Evolutionary conservation across 2,888 invertebrate species (phyloP).

Genomic region (Ichneumoninae sp.): DNA sequence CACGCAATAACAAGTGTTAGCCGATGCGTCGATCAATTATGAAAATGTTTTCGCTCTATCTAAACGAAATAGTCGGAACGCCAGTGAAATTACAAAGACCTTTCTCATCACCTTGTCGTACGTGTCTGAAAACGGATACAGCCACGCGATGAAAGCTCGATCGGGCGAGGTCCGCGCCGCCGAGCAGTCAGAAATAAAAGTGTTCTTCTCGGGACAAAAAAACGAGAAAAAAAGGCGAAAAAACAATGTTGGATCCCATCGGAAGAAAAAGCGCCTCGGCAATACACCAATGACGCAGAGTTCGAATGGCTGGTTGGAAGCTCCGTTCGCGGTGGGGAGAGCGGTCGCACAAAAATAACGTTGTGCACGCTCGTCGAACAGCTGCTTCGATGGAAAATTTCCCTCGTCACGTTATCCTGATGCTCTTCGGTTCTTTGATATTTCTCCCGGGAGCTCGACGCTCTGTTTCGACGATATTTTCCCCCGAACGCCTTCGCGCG

Average conservation of each 20-base stretch:
- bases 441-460: conserved; percentile 23
- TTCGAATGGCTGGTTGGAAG: conserved; percentile 39
- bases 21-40: background rate
- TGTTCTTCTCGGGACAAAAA: background rate
- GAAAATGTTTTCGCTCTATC: background rate
- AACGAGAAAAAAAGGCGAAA: background rate
- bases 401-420: conserved; percentile 37
- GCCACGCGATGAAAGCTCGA: conserved; percentile 60
- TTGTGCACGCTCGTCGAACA: conserved; percentile 60
- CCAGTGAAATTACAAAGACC: background rate
- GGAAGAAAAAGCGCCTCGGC: background rate
- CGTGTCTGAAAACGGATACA: background rate
- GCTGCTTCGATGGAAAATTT: conserved; percentile 73
- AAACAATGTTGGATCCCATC: conserved; percentile 13
- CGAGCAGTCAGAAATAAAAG: conserved; percentile 13
- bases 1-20: too few relatives aligned
- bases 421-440: conserved; percentile 39
- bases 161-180: conserved; percentile 64
- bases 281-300: conserved; percentile 45
- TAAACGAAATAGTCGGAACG: background rate
- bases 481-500: conserved; percentile 17
- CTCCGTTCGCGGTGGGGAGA: conserved; percentile 43
- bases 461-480: conserved; percentile 30
- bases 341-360: conserved; percentile 73
- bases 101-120: background rate